Evolutionary conservation across 30 jellyfish, hydroid and myxozoan genomes (phyloP).

Genomic region (Sanderia malayensis): DNA sequence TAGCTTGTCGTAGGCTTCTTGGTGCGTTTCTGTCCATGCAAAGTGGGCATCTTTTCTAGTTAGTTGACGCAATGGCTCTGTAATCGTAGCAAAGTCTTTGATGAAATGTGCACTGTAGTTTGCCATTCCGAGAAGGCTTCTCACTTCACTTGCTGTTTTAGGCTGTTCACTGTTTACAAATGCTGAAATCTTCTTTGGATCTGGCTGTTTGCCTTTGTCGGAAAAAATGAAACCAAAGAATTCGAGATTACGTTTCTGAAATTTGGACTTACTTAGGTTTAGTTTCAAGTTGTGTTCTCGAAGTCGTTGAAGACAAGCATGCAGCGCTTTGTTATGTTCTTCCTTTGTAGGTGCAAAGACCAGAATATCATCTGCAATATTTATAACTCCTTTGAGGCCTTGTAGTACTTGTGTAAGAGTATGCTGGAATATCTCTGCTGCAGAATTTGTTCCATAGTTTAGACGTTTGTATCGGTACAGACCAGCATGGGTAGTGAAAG

Average conservation of each 20-base stretch:
- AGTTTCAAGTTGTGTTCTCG: slow-evolving; percentile 23
- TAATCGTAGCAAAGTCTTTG: slow-evolving; percentile 41
- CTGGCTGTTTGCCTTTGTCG: slow-evolving; percentile 36
- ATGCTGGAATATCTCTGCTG: slow-evolving; percentile 32
- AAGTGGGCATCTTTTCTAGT: slow-evolving; percentile 9
- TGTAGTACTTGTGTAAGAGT: not conserved
- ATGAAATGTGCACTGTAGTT: slow-evolving; percentile 41
- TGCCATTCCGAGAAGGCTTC: slow-evolving; percentile 22
- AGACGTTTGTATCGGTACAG: slow-evolving; percentile 21
- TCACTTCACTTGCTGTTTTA: slow-evolving; percentile 1
- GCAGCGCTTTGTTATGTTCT: slow-evolving; percentile 29
- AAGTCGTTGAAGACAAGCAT: slow-evolving; percentile 17
- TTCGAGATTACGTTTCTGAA: slow-evolving; percentile 12
- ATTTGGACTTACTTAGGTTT: slow-evolving; percentile 25
- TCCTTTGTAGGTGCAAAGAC: slow-evolving; percentile 8
- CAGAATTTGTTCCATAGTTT: slow-evolving; percentile 31
- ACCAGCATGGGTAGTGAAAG: slow-evolving; percentile 10
- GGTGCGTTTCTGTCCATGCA: slow-evolving; percentile 25
- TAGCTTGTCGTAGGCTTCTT: slow-evolving; percentile 21
- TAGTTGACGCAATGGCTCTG: slow-evolving; percentile 31
- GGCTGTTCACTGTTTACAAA: slow-evolving; percentile 14
- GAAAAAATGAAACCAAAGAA: slow-evolving; percentile 19
- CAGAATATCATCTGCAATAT: slow-evolving; percentile 32
- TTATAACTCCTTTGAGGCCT: slow-evolving; percentile 2
- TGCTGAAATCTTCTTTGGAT: slow-evolving; percentile 8